Evolutionary conservation across 2,888 invertebrate genomes (phyloP).

Genomic region (Scaeva pyrastri): DNA sequence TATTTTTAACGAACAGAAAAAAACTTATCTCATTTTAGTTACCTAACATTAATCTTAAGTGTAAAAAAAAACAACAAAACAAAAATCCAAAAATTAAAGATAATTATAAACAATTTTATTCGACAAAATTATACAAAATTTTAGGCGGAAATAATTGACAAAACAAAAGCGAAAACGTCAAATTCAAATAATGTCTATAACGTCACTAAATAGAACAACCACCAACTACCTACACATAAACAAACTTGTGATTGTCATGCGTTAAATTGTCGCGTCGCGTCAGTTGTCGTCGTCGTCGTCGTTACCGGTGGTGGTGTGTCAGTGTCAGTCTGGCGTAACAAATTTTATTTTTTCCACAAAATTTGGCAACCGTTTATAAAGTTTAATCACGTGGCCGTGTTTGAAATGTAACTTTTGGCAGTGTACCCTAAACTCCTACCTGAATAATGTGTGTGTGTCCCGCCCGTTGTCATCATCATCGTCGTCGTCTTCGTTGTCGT

Average conservation of each 20-base stretch:
- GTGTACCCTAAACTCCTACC: background rate
- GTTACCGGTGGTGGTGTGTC: conserved; percentile 39
- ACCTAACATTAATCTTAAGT: conserved; percentile 34
- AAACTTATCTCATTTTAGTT: conserved; percentile 2
- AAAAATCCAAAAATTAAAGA: conserved; percentile 42
- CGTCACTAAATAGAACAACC: conserved; percentile 1
- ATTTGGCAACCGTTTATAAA: conserved; percentile 53
- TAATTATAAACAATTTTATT: conserved; percentile 17
- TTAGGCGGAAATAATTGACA: conserved; percentile 41
- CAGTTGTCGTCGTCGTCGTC: conserved; percentile 18
- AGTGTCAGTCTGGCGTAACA: conserved; percentile 25
- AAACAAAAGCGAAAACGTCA: conserved; percentile 18
- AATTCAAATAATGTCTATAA: background rate
- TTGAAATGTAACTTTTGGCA: conserved; percentile 54
- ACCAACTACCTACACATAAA: conserved; percentile 20
- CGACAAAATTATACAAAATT: conserved; percentile 17
- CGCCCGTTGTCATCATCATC: background rate
- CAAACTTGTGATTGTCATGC: conserved; percentile 51
- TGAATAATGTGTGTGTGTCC: background rate
- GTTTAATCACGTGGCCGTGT: conserved; percentile 67
- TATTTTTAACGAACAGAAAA: background rate
- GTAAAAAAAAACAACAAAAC: conserved; percentile 27
- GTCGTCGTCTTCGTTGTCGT: background rate
- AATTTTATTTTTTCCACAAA: conserved; percentile 6
- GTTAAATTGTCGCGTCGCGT: conserved; percentile 58